Evolutionary conservation across 2,797 vertebrate species (phyloP).

Genomic region (Falco novaeseelandiae): DNA sequence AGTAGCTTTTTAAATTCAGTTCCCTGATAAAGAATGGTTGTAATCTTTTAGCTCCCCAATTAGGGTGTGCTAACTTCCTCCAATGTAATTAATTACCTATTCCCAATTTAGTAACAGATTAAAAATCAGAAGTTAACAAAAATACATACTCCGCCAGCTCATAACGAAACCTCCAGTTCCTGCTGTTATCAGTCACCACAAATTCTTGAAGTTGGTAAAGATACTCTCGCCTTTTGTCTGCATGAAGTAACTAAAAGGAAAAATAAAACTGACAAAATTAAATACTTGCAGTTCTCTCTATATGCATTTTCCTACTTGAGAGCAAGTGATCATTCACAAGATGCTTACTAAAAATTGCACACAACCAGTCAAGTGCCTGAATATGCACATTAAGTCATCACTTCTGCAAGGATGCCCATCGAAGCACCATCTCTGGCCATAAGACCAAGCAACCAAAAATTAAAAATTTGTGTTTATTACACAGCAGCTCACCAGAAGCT

Average conservation of each 20-base stretch:
- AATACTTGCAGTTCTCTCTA: background rate
- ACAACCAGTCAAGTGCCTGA: background rate
- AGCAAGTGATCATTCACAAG: background rate
- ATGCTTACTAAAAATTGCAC: background rate
- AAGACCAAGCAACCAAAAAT: background rate
- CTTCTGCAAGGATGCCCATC: background rate
- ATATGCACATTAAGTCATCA: background rate
- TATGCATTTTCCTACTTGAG: background rate
- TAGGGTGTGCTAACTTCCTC: background rate
- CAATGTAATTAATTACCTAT: background rate
- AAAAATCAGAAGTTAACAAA: conserved; percentile 22
- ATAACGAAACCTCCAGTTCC: conserved; percentile 80
- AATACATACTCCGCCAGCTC: conserved; percentile 80
- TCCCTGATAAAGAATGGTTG: background rate
- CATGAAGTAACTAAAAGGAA: conserved; percentile 76
- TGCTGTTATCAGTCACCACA: conserved; percentile 79
- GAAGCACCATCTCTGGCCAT: background rate
- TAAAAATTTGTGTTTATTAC: background rate
- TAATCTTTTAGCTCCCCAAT: background rate
- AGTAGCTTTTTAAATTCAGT: background rate
- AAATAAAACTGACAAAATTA: background rate
- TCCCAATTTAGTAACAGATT: background rate
- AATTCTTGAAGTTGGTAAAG: conserved; percentile 82
- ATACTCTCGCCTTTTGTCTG: conserved; percentile 81
- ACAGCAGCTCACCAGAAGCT: background rate